Conservation (phyloP, 2,888 invertebrate genomes). For the Tipula confusa region DNA sequence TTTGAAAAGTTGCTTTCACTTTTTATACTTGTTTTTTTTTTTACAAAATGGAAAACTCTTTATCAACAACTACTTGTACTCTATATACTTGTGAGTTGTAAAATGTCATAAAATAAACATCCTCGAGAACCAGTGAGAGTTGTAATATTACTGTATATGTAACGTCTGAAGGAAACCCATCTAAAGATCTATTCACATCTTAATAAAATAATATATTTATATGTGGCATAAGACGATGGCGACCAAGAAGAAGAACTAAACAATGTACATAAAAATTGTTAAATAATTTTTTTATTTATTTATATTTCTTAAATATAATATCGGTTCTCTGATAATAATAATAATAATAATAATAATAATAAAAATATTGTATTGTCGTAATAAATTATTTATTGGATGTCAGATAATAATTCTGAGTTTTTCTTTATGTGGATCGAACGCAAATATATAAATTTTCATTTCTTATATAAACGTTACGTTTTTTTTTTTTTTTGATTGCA, state of each 20-base stretch:
- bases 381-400: conserved; percentile 25
- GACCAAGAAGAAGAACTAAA: not conserved
- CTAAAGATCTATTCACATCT: conserved; percentile 13
- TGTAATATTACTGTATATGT: not conserved
- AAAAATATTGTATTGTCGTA: conserved; percentile 25
- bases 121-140: not conserved
- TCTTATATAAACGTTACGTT: not conserved
- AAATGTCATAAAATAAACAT: not conserved
- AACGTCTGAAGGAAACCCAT: not conserved
- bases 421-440: conserved; percentile 9
- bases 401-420: conserved; percentile 20
- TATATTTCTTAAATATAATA: not conserved
- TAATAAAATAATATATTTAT: not conserved
- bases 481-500: not conserved
- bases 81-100: not conserved
- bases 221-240: not conserved
- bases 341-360: conserved; percentile 6
- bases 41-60: no score
- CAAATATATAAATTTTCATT: conserved; percentile 25
- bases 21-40: no score
- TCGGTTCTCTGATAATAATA: not conserved
- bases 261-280: not conserved
- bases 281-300: not conserved
- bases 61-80: no score
- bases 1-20: no score